Conservation (phyloP, 2,888 invertebrate species). For the Melanostoma scalare region DNA sequence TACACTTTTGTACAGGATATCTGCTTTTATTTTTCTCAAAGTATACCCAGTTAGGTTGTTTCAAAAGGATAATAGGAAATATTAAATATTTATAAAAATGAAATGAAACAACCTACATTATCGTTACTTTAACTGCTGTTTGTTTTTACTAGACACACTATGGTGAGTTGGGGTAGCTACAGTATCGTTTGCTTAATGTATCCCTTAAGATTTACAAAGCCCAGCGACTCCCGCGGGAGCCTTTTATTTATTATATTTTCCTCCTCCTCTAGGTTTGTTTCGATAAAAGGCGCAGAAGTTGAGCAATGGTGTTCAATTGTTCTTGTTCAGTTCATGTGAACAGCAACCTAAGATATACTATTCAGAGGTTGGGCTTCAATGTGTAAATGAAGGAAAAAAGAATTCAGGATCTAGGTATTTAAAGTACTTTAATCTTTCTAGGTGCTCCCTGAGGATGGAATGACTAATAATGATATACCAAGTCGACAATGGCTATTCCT, state of each 20-base stretch:
- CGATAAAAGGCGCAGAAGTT: conserved; percentile 66
- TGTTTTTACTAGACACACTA: conserved; percentile 44
- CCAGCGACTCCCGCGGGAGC: conserved; percentile 59
- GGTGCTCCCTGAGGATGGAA: conserved; percentile 58
- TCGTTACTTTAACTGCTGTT: conserved; percentile 69
- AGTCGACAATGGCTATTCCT: too few species aligned
- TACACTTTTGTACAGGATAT: conserved; percentile 48
- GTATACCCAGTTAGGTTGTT: conserved; percentile 3
- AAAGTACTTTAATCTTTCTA: conserved; percentile 57
- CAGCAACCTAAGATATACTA: neutral
- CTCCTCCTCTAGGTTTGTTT: conserved; percentile 46
- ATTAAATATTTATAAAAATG: conserved; percentile 73
- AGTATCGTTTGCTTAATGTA: conserved; percentile 68
- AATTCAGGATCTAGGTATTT: conserved; percentile 38
- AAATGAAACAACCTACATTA: conserved; percentile 72
- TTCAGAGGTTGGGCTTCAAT: too few species aligned
- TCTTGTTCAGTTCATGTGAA: neutral
- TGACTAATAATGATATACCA: too few species aligned
- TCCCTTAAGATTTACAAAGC: conserved; percentile 62
- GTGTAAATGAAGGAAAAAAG: conserved; percentile 4
- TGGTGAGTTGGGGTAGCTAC: conserved; percentile 64
- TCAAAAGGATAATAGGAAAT: conserved; percentile 70
- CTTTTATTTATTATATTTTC: conserved; percentile 66
- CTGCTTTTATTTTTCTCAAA: conserved; percentile 34
- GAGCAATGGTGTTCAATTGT: conserved; percentile 44